Conservation (phyloP, 2,888 invertebrate genomes). For the Crepidodera aurea region DNA sequence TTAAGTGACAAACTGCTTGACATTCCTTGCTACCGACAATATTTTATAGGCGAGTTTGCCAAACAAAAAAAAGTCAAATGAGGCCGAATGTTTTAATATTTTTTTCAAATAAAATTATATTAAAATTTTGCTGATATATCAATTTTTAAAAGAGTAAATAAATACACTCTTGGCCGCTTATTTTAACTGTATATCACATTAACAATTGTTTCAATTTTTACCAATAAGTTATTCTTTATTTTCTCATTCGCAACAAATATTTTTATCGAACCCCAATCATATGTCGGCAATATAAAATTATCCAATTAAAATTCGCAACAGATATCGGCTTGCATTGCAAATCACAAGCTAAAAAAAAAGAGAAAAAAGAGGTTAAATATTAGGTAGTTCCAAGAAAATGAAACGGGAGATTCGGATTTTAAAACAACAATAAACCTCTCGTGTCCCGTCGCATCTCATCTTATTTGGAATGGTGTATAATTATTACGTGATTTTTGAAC, state of each 20-base stretch:
- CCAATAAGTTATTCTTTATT: background rate
- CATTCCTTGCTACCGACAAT: too few species aligned
- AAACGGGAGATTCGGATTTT: constrained; percentile 14
- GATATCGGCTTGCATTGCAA: constrained; percentile 8
- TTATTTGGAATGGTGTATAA: constrained; percentile 31
- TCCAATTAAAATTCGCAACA: constrained; percentile 11
- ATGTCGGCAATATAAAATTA: background rate
- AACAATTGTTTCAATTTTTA: too few species aligned
- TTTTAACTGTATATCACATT: too few species aligned
- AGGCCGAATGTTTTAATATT: too few species aligned
- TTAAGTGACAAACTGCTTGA: too few species aligned
- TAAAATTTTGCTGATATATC: too few species aligned
- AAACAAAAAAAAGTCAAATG: too few species aligned
- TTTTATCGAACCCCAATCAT: background rate
- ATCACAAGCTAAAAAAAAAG: constrained; percentile 3
- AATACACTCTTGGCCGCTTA: too few species aligned
- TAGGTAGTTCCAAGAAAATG: constrained; percentile 10
- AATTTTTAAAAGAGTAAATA: too few species aligned
- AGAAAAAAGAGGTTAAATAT: constrained; percentile 6
- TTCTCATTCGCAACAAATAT: too few species aligned
- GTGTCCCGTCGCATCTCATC: constrained; percentile 15
- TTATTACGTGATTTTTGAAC: constrained; percentile 39
- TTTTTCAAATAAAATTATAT: too few species aligned
- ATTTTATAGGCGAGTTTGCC: too few species aligned
- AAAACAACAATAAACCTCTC: constrained; percentile 9